Base-by-base conservation (phyloP, 2,113 vertebrate genomes). In the Lagopus leucura region DNA sequence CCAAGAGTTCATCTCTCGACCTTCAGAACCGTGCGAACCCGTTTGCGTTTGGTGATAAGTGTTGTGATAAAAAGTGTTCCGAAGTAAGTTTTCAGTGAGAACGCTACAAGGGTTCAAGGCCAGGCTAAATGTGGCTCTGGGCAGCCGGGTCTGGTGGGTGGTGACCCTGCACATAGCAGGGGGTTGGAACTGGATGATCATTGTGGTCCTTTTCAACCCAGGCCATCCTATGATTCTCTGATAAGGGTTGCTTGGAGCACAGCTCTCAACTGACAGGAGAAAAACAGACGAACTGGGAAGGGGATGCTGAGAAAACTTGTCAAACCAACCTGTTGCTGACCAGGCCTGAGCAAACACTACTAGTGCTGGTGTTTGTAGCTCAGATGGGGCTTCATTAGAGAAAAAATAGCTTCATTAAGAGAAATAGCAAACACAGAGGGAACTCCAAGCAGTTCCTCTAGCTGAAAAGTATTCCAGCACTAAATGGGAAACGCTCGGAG, bases 1-100 rank as follows among this genome's bases (percentile, higher is more conserved):
- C 52, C 14, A 0, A 22, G n/a, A 1, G 1, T 10, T 6, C 47
- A 3, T 12, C 40, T 27, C 30, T 52, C 16, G 19, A 14, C 25
- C 0, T 20, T 32, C 13, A 13, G 38, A 58, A 22, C n/a, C 0
- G 0, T 3, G 22, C 25, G 4, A 64, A 10, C 10, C 22, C 6
- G 3, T 43, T 32, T 20, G 6, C 6, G 7, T 14, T 8, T 5
- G 22, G 42, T 4, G 10, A 40, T 30, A 34, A 17, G 17, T 64
- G 57, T 15, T 1, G 13, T 1, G 0, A 11, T 5, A 28, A 70
- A 66, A 80, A 36, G 6, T 6, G 10, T 6, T 50, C 27, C 32
- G 45, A 70, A 45, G 38, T 25, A 20, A 60, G 21, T 54, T 57
- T 54, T 65, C 55, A 10, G 47, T 60, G 42, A 2, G 63, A 73